Conservation (phyloP, 2,797 vertebrate species). For the Epinephelus awoara region DNA sequence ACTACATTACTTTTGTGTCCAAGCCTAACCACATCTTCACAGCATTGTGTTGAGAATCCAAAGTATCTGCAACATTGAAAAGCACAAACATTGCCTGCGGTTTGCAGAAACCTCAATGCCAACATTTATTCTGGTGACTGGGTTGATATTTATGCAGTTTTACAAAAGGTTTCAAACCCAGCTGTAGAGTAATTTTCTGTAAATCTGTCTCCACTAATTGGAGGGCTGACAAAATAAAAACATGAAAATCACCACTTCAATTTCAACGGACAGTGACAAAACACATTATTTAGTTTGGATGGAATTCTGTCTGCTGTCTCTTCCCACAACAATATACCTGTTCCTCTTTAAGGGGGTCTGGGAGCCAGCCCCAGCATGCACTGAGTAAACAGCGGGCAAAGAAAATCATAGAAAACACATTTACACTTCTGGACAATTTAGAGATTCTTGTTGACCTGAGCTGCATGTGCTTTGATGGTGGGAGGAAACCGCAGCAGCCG, state of each 20-base stretch:
- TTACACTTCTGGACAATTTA: conserved; percentile 30
- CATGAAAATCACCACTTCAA: not conserved
- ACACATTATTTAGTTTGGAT: not conserved
- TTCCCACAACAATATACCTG: not conserved
- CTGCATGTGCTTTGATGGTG: conserved; percentile 30
- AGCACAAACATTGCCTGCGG: too few species aligned
- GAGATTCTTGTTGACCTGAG: conserved; percentile 35
- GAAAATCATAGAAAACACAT: conserved; percentile 16
- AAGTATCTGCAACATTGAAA: too few species aligned
- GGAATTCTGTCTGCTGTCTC: not conserved
- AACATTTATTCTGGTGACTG: too few species aligned
- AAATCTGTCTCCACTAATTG: too few species aligned
- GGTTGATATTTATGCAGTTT: too few species aligned
- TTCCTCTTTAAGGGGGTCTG: not conserved
- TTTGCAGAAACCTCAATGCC: too few species aligned
- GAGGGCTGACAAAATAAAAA: not conserved
- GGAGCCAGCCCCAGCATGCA: not conserved
- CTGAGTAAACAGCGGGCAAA: not conserved
- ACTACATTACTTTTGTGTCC: too few species aligned
- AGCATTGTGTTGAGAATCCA: too few species aligned
- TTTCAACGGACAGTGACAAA: not conserved
- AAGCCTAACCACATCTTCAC: too few species aligned
- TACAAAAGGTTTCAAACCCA: not conserved
- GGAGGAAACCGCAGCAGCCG: conserved; percentile 28
- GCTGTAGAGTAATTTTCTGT: not conserved